Evolutionary conservation across 2,888 invertebrate genomes (phyloP).

Genomic region (Mactromeris polynyma): DNA sequence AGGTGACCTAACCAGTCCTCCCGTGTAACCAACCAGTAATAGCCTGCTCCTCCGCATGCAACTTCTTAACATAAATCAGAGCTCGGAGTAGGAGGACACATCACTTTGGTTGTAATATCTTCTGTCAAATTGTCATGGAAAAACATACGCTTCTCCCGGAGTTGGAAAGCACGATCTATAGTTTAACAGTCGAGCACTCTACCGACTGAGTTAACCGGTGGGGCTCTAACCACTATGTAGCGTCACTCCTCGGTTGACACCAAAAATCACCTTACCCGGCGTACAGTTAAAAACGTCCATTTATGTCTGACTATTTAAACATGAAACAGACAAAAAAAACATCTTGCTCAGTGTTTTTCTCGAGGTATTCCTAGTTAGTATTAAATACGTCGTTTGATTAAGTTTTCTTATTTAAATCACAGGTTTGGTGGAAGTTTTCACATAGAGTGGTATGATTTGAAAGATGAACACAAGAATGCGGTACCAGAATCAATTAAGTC

Average conservation of each 20-base stretch:
- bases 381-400: background rate
- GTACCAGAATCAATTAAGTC: background rate
- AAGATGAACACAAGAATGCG: background rate
- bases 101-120: no score
- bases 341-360: background rate
- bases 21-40: no score
- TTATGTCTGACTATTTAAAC: background rate
- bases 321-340: background rate
- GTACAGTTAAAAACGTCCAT: background rate
- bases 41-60: no score
- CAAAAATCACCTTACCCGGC: background rate
- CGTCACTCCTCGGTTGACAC: background rate
- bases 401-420: background rate
- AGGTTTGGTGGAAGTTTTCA: conserved; percentile 1
- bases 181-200: no score
- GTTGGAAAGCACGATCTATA: no score
- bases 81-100: no score
- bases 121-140: no score
- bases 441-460: background rate
- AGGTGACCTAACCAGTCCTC: no score
- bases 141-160: no score
- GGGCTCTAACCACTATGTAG: no score
- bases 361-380: background rate
- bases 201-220: no score
- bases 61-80: no score